Percentiles rank a stretch among this genome's conserved stretches.
Conservation (phyloP, 2,113 vertebrate species). For the Antechinus flavipes region DNA sequence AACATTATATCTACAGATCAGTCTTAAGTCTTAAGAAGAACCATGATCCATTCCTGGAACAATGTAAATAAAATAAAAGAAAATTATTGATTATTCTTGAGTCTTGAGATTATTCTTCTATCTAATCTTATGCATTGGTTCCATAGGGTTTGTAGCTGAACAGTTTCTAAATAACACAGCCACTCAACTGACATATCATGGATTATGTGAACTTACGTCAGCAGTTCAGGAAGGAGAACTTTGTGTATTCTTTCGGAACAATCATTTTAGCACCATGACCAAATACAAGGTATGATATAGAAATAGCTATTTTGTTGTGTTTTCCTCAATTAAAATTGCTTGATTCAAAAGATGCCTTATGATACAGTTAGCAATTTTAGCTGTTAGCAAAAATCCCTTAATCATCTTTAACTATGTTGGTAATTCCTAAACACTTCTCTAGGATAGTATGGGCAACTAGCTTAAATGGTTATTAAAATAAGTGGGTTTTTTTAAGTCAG, state of each 20-base stretch:
- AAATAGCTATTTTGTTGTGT: constrained; percentile 46
- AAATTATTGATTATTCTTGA: not conserved
- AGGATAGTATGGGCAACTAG: constrained; percentile 25
- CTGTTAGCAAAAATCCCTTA: constrained; percentile 37
- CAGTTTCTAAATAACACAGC: constrained; percentile 97
- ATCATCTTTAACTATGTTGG: constrained; percentile 45
- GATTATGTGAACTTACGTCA: constrained; percentile 97
- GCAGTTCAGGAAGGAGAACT: constrained; percentile 98
- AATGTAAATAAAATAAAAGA: constrained; percentile 42
- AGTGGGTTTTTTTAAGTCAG: constrained; percentile 40
- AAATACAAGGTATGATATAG: constrained; percentile 93
- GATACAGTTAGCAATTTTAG: constrained; percentile 47
- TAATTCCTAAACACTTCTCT: constrained; percentile 56
- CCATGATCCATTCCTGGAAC: constrained; percentile 46
- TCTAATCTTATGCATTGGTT: constrained; percentile 76
- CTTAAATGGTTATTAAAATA: constrained; percentile 50
- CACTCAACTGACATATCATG: constrained; percentile 98
- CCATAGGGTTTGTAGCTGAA: constrained; percentile 95
- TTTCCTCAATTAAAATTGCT: constrained; percentile 56
- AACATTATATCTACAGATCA: constrained; percentile 1
- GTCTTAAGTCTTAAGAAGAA: constrained; percentile 18
- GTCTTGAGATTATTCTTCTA: constrained; percentile 63
- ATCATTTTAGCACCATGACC: constrained; percentile 99
- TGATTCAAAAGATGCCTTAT: constrained; percentile 56
- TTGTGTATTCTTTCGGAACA: constrained; percentile 99